A percentile compares a stretch with the other conserved stretches of the same genome.
Evolutionary conservation across 2,888 invertebrate genomes (phyloP).

Genomic region (Theretra japonica): DNA sequence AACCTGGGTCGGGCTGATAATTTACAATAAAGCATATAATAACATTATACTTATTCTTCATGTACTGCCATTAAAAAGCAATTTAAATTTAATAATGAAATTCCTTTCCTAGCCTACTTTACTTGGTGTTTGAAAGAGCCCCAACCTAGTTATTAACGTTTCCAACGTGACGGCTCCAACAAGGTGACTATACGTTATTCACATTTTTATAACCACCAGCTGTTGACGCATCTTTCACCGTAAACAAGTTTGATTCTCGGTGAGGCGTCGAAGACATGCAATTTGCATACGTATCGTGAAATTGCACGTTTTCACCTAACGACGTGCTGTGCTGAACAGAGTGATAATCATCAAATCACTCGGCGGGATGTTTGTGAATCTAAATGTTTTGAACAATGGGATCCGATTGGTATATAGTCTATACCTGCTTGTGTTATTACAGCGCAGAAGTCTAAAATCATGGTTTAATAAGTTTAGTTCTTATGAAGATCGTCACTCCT

Average conservation of each 20-base stretch:
- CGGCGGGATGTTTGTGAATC: background rate
- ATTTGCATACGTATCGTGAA: constrained; percentile 15
- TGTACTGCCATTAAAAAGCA: background rate
- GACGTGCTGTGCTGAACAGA: background rate
- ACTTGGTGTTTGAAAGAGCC: background rate
- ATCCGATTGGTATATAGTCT: too few species aligned
- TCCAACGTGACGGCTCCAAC: background rate
- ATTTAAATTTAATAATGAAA: background rate
- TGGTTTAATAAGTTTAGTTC: too few species aligned
- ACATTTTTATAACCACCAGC: constrained; percentile 4
- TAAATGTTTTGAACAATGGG: background rate
- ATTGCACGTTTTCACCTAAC: constrained; percentile 18
- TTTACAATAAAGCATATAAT: background rate
- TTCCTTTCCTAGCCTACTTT: too few species aligned
- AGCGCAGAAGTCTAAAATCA: too few species aligned
- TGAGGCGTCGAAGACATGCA: background rate
- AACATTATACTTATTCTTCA: background rate
- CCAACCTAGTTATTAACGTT: background rate
- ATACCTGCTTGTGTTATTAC: too few species aligned
- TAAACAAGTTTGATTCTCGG: constrained; percentile 15
- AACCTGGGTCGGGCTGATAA: too few species aligned
- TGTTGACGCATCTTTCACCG: background rate
- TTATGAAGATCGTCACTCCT: too few species aligned
- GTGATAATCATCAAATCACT: background rate
- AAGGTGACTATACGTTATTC: constrained; percentile 1